Percentiles rank a stretch among this genome's conserved stretches.
Conservation (phyloP, 23 tunicate species). For the Styela clava region DNA sequence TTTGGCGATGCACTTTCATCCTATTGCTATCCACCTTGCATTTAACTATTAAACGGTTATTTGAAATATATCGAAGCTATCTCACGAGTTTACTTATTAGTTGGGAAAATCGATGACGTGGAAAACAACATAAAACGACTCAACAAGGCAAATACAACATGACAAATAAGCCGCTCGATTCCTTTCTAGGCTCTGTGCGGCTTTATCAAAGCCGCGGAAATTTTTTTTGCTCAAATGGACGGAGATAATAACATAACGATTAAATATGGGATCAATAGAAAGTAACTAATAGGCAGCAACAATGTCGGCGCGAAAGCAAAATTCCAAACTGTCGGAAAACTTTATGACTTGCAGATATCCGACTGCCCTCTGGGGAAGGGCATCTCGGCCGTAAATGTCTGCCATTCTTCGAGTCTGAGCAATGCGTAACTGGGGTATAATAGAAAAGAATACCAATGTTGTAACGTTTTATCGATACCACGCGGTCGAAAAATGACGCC, state of each 20-base stretch:
- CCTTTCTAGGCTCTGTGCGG: not conserved
- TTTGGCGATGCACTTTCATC: too few relatives aligned
- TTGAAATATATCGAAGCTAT: too few relatives aligned
- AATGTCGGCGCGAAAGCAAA: not conserved
- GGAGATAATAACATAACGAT: not conserved
- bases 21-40: too few relatives aligned
- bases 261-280: not conserved
- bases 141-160: not conserved
- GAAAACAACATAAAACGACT: not conserved
- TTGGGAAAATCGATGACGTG: not conserved
- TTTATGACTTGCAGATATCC: not conserved
- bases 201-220: not conserved
- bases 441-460: not conserved
- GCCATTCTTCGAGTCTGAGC: not conserved
- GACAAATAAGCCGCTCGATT: not conserved
- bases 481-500: not conserved
- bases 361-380: not conserved
- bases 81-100: not conserved
- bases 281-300: too few relatives aligned
- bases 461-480: not conserved
- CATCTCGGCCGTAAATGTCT: not conserved
- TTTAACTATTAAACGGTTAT: too few relatives aligned
- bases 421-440: not conserved
- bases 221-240: not conserved
- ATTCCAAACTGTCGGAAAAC: not conserved